Evolutionary conservation across 1,140 invertebrate genomes (phyloP).

Genomic region (Oncopodura yosiiana): DNA sequence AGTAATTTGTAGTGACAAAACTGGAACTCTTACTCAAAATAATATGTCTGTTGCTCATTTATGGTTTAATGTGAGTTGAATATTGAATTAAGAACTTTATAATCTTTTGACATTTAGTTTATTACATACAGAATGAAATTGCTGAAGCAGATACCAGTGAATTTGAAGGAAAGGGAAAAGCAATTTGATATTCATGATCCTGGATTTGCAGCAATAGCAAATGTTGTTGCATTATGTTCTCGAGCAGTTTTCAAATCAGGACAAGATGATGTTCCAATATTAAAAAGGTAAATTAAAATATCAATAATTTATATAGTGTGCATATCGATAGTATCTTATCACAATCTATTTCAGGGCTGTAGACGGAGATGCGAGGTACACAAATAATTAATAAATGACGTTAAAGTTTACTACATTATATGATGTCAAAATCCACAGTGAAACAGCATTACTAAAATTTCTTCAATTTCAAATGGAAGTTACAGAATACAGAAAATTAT

Average conservation of each 20-base stretch:
- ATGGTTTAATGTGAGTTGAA: neutral
- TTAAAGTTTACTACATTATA: no score
- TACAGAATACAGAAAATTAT: conserved; percentile 32
- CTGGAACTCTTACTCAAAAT: conserved; percentile 59
- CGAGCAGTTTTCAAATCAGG: conserved; percentile 60
- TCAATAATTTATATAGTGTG: neutral
- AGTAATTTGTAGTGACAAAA: conserved; percentile 70
- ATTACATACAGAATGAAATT: conserved; percentile 38
- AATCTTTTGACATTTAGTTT: neutral
- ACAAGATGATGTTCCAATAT: conserved; percentile 51
- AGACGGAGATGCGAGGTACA: neutral
- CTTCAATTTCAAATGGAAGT: neutral
- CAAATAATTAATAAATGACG: no score
- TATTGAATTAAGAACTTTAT: neutral
- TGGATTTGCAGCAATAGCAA: conserved; percentile 52
- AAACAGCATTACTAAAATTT: neutral
- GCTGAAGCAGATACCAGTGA: conserved; percentile 48
- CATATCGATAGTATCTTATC: neutral
- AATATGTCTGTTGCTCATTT: conserved; percentile 64
- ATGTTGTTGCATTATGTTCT: conserved; percentile 61
- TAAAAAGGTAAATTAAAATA: conserved; percentile 39
- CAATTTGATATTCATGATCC: conserved; percentile 17
- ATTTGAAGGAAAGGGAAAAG: conserved; percentile 42
- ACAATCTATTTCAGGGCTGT: neutral
- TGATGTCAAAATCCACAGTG: neutral